Evolutionary conservation across 2,113 vertebrate species (phyloP), one percentile per base, ranked within the genome.

Genomic region (Oreochromis niloticus): DNA sequence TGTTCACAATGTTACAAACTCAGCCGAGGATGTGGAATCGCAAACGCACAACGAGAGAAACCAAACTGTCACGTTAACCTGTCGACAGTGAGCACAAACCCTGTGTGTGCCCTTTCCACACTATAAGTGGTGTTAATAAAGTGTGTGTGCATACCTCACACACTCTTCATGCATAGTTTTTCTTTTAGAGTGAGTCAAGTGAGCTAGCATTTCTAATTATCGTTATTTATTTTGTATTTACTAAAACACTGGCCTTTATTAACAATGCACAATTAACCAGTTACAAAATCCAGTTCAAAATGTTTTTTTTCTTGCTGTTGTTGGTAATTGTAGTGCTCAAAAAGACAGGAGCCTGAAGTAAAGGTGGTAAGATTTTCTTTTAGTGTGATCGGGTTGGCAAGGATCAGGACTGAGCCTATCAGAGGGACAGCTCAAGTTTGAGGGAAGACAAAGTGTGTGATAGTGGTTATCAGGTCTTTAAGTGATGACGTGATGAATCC

Each of bases 401-500:
- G 22, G 11, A 14, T 14, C 34, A 22, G 63, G 11, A 68, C 10
- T 8, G 10, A 68, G 11, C 34, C 34, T n/a, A 39, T 39, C 34
- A 3, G 34, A 68, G 34, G 34, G 34, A 66, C 61, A 66, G 61
- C 17, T 39, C 10, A 66, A 39, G 61, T 66, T 39, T n/a, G 61
- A n/a, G 34, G 34, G 34, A 39, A 68, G 32, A 66, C 10, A 66
- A 4, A 66, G 19, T 66, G 6, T 39, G 22, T 43, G 39, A 73
- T 4, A 3, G 68, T 16, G 13, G 13, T 13, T 43, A 16, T 61
- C 57, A 0, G 0, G 1, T 61, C 56, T 59, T 59, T 32, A 9
- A 59, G 56, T 59, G 27, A 17, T 32, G 56, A 59, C 3, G 3
- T 59, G 56, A 1, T 0, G 14, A 32, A 32, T 59, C 3, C 56